Conservation (phyloP, 2,797 vertebrate species). For the Mus minutoides region DNA sequence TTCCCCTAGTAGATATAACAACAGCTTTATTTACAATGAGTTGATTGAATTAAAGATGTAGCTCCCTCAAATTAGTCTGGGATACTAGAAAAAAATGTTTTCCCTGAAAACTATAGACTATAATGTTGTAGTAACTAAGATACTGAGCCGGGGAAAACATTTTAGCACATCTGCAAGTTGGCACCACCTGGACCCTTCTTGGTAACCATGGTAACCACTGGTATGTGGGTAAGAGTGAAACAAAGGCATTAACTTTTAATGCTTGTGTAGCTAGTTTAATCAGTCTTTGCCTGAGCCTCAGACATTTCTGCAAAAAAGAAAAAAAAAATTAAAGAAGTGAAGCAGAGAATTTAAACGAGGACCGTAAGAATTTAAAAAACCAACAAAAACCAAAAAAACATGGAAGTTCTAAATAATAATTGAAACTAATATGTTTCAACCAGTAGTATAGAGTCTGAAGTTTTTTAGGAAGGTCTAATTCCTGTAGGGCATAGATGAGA, state of each 20-base stretch:
- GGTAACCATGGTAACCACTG: constrained; percentile 84
- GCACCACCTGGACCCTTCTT: constrained; percentile 71
- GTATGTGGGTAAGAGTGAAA: constrained; percentile 76
- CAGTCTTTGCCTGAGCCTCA: constrained; percentile 52
- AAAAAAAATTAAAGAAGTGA: neutral
- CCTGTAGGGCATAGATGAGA: neutral
- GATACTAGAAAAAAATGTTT: neutral
- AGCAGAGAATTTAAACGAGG: constrained; percentile 41
- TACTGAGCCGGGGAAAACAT: neutral
- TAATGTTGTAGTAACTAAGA: constrained; percentile 61
- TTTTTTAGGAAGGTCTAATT: constrained; percentile 38
- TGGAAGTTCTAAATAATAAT: neutral
- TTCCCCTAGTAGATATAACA: fast-evolving
- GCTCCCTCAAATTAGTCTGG: neutral
- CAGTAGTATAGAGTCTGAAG: neutral
- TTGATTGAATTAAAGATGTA: neutral
- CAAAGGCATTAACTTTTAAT: constrained; percentile 83
- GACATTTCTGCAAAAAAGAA: constrained; percentile 34
- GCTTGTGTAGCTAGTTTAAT: constrained; percentile 70
- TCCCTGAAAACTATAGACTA: constrained; percentile 17
- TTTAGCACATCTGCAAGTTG: constrained; percentile 78
- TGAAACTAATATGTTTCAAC: constrained; percentile 25
- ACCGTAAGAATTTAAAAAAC: neutral
- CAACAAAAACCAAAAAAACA: too few relatives aligned
- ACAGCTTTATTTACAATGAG: neutral